Base-by-base conservation (phyloP, 1,140 invertebrate species). In the Drosophila micromelanica region DNA sequence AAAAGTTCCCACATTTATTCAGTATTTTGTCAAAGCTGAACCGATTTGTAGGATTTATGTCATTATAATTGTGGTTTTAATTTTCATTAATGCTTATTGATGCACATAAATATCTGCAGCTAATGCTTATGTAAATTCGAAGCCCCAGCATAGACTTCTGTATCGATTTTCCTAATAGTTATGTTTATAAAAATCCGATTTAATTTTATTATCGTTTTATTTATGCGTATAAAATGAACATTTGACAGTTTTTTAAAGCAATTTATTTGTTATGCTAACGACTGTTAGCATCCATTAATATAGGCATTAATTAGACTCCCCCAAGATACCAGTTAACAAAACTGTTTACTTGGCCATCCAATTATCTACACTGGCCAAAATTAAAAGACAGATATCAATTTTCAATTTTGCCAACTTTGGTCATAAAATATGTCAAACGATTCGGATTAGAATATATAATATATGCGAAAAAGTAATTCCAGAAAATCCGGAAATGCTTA, bases 231-330 rank as follows among this genome's bases (percentile, higher is more conserved):
- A 61, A 64, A 64, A 48, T 55, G 13, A 27, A n/a, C 35, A 54
- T 71, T 60, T 62, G 74, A 78, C 78, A 75, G 63, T 65, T 80
- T 59, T 59, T 17, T 15, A 27, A 37, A 12, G 15, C 48, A 27
- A 20, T 32, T 7, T 73, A 81, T 75, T 70, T 37, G 55, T 70
- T 78, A 85, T 81, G 70, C 78, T 81, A 85, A 86, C 85, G 62
- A 85, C 35, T 11, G 17, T 72, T 48, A 65, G 54, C n/a, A 70
- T 49, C 62, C 70, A 81, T 82, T 84, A 84, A 52, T 68, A 68
- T 73, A 49, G n/a, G 48, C 70, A 68, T 73, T 68, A 35, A 68
- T 73, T 60, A 68, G 55, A 46, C 63, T 46, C 48, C 63, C 55
- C 30, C 40, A 15, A 12, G 54, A 56, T 32, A 62, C 62, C 51